Conservation (phyloP, 1,140 invertebrate genomes). For the Heliconius hermathena region DNA sequence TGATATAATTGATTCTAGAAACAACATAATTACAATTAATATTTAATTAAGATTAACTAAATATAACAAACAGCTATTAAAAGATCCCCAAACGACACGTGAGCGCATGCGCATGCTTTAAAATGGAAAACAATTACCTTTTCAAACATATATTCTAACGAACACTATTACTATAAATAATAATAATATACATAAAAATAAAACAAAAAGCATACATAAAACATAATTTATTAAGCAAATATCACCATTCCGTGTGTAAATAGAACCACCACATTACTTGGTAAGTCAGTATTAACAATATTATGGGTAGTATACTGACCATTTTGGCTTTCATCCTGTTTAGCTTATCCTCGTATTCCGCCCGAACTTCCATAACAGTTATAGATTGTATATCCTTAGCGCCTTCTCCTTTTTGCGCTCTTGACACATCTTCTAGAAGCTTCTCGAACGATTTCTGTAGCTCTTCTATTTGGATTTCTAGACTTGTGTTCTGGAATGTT, state of each 20-base stretch:
- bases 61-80: constrained; percentile 3
- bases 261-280: constrained; percentile 78
- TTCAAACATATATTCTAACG: constrained; percentile 58
- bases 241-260: constrained; percentile 68
- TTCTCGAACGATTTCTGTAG: constrained; percentile 67
- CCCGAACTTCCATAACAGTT: constrained; percentile 81
- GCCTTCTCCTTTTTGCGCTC: constrained; percentile 62
- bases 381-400: constrained; percentile 49
- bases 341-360: constrained; percentile 85
- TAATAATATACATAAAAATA: constrained; percentile 39
- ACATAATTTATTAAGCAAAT: constrained; percentile 65
- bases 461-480: constrained; percentile 69
- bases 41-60: background rate
- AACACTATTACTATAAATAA: constrained; percentile 45
- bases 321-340: constrained; percentile 87
- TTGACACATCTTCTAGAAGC: constrained; percentile 61
- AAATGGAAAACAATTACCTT: constrained; percentile 50
- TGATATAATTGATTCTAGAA: constrained; percentile 81
- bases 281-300: constrained; percentile 74
- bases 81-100: background rate
- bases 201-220: constrained; percentile 67
- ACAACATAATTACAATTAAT: background rate
- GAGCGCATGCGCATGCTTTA: constrained; percentile 36
- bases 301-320: constrained; percentile 82
- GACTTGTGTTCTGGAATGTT: constrained; percentile 59